These are phyloP conservation scores for Syrphus vitripennis DNA, from an alignment of 2,888 invertebrate species.

Conservation along the genomic window DNA sequence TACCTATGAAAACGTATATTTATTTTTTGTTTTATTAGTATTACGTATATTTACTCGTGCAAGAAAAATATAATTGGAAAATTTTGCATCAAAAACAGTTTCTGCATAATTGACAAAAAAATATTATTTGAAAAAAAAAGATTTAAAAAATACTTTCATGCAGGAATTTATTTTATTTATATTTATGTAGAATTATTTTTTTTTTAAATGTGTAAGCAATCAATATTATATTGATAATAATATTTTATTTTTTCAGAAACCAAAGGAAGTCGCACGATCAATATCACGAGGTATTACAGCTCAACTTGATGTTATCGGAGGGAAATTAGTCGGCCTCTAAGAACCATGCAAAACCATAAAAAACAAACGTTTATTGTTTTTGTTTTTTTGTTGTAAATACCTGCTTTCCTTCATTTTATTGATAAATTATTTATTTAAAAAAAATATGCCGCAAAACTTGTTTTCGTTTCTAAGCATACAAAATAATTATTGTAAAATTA, in stretches of 20 bases:
- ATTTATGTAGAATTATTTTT: background rate
- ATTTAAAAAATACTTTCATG: too few relatives aligned
- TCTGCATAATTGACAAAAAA: too few relatives aligned
- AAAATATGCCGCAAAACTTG: slow-evolving; percentile 6
- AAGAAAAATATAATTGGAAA: too few relatives aligned
- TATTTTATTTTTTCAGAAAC: slow-evolving; percentile 75
- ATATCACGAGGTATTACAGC: slow-evolving; percentile 79
- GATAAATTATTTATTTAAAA: slow-evolving; percentile 39
- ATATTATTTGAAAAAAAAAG: too few relatives aligned
- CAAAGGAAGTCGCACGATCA: slow-evolving; percentile 77
- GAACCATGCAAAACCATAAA: background rate
- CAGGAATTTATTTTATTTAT: background rate
- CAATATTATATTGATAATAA: background rate
- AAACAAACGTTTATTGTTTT: too few relatives aligned
- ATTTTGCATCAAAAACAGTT: too few relatives aligned
- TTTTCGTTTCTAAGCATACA: background rate
- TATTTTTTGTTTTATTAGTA: background rate
- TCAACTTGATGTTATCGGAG: slow-evolving; percentile 79
- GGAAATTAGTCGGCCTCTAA: slow-evolving; percentile 79
- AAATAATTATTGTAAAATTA: background rate
- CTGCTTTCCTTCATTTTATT: background rate
- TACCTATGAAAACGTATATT: background rate
- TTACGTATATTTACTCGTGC: too few relatives aligned
- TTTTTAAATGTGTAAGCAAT: background rate
- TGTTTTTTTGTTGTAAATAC: background rate